Evolutionary conservation across 1,140 invertebrate genomes (phyloP).

Genomic region (Dendroctonus ponderosae): DNA sequence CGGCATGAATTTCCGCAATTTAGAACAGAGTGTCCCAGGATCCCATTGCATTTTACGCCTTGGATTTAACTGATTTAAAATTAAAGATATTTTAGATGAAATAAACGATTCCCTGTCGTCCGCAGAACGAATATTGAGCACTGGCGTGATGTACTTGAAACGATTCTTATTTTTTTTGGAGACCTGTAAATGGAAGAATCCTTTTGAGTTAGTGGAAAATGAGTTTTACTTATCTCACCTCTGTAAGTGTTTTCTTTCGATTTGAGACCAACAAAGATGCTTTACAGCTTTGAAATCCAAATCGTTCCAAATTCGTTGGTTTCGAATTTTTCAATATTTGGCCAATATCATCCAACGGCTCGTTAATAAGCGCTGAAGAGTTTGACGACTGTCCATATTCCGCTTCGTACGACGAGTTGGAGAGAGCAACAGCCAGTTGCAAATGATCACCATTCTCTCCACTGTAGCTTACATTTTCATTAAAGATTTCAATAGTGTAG

Average conservation of each 20-base stretch:
- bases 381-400: conserved; percentile 27
- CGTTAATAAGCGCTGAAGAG: too few relatives aligned
- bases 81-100: conserved; percentile 41
- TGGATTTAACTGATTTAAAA: conserved; percentile 33
- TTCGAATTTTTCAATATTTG: conserved; percentile 18
- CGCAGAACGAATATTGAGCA: conserved; percentile 37
- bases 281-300: conserved; percentile 45
- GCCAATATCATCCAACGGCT: conserved; percentile 7
- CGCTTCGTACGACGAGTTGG: conserved; percentile 51
- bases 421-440: conserved; percentile 58
- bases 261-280: conserved; percentile 36
- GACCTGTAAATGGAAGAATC: conserved; percentile 21
- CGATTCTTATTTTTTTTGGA: conserved; percentile 37
- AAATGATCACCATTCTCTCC: conserved; percentile 58
- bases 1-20: conserved; percentile 14
- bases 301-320: conserved; percentile 43
- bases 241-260: conserved; percentile 31
- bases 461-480: conserved; percentile 35
- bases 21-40: not conserved
- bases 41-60: not conserved
- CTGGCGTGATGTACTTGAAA: conserved; percentile 44
- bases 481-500: conserved; percentile 34
- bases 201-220: not conserved
- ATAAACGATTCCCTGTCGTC: conserved; percentile 42
- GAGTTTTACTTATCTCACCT: conserved; percentile 1